Conservation (phyloP, 2,113 vertebrate genomes). For the Nematolebias whitei region DNA sequence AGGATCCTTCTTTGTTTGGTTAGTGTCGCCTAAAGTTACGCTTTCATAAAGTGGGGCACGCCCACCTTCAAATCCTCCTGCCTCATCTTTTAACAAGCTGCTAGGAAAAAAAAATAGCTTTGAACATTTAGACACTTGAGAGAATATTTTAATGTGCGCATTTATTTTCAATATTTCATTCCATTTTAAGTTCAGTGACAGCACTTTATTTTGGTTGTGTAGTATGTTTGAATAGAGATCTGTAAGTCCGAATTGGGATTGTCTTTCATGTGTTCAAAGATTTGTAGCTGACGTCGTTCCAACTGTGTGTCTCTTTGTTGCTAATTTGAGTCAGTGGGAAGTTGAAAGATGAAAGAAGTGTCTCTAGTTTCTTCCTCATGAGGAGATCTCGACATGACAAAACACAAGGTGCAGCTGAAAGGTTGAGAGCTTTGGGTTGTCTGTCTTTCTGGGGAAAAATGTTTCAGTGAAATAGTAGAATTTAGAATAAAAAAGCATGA, state of each 20-base stretch:
- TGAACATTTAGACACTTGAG: constrained; percentile 17
- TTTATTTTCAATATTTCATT: background rate
- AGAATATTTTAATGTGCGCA: background rate
- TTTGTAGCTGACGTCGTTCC: constrained; percentile 4
- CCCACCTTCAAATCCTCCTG: constrained; percentile 29
- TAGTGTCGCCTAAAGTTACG: constrained; percentile 42
- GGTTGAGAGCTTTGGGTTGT: constrained; percentile 18
- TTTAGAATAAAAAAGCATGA: too few relatives aligned
- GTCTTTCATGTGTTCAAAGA: constrained; percentile 1
- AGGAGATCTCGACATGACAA: constrained; percentile 49
- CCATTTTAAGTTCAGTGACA: background rate
- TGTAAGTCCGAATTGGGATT: constrained; percentile 25
- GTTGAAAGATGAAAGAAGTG: constrained; percentile 57
- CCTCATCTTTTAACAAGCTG: constrained; percentile 14
- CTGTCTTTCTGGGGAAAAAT: background rate
- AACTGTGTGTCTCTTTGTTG: constrained; percentile 25
- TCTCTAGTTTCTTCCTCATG: constrained; percentile 54
- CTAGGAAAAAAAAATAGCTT: constrained; percentile 4
- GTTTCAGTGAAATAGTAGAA: background rate
- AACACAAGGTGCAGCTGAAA: constrained; percentile 34
- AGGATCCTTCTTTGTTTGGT: constrained; percentile 36
- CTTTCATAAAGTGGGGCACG: constrained; percentile 37
- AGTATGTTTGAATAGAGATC: constrained; percentile 7
- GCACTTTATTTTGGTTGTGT: background rate
- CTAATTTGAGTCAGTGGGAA: constrained; percentile 54